Evolutionary conservation across 1,140 invertebrate genomes (phyloP).

Genomic region (Micrasema longulum): DNA sequence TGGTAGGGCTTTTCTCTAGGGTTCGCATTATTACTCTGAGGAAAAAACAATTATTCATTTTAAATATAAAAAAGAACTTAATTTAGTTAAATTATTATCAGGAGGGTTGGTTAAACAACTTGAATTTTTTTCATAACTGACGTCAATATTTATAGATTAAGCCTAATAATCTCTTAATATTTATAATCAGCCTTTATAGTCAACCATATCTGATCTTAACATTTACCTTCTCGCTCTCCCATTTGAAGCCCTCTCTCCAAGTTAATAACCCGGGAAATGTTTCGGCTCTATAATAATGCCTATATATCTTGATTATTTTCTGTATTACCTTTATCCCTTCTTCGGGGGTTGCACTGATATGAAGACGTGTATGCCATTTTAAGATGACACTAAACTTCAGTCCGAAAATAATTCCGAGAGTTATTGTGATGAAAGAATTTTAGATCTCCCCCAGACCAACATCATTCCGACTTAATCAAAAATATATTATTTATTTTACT

Average conservation of each 20-base stretch:
- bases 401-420: constrained; percentile 24
- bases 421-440: constrained; percentile 21
- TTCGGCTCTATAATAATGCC: constrained; percentile 15
- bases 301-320: constrained; percentile 16
- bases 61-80: too few relatives aligned
- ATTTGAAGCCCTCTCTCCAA: neutral
- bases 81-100: too few relatives aligned
- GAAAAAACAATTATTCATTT: too few relatives aligned
- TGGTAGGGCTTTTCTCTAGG: too few relatives aligned
- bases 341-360: constrained; percentile 1
- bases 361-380: constrained; percentile 16
- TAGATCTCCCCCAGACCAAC: neutral
- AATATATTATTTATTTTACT: too few relatives aligned
- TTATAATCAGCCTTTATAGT: too few relatives aligned
- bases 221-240: neutral
- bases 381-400: constrained; percentile 19
- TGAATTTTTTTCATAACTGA: too few relatives aligned
- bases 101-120: too few relatives aligned
- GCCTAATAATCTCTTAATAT: too few relatives aligned
- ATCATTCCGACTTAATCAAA: neutral
- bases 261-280: constrained; percentile 13
- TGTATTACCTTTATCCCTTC: constrained; percentile 14
- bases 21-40: too few relatives aligned
- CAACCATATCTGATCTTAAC: too few relatives aligned
- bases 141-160: too few relatives aligned